phyloP scores from a whole-genome alignment of 2,888 invertebrate species.

The Oithona nana region DNA sequence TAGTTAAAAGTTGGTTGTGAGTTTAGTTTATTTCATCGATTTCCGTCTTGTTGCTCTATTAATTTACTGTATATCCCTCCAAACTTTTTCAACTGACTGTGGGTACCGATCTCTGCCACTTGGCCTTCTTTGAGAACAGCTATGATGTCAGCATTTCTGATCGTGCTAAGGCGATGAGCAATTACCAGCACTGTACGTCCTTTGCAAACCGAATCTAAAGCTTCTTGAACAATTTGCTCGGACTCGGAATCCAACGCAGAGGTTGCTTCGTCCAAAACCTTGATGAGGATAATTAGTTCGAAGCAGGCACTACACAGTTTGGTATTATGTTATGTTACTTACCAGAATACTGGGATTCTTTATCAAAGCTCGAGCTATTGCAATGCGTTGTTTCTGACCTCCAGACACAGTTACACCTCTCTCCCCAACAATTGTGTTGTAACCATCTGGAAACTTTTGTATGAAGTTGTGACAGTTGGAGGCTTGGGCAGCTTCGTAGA shows the following conservation, averaged over 20 bases:
- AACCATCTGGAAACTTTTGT: slow-evolving; percentile 54
- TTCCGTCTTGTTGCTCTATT: slow-evolving; percentile 53
- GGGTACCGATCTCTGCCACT: slow-evolving; percentile 72
- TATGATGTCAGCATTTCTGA: slow-evolving; percentile 74
- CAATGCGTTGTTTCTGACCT: slow-evolving; percentile 83
- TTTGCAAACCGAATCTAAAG: slow-evolving; percentile 58
- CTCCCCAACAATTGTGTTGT: slow-evolving; percentile 70
- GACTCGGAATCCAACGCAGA: slow-evolving; percentile 70
- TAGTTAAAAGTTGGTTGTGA: too few relatives aligned
- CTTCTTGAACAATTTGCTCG: slow-evolving; percentile 71
- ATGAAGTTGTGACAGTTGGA: slow-evolving; percentile 91
- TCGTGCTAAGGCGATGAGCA: slow-evolving; percentile 78
- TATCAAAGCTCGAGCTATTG: slow-evolving; percentile 77
- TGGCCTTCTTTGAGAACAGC: slow-evolving; percentile 67
- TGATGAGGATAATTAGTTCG: not conserved
- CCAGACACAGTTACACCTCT: slow-evolving; percentile 78
- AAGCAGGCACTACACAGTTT: not conserved
- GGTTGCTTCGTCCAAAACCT: slow-evolving; percentile 75
- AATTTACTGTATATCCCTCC: slow-evolving; percentile 71
- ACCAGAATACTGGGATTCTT: slow-evolving; percentile 67
- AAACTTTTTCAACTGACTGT: slow-evolving; percentile 50
- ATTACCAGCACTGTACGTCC: slow-evolving; percentile 85
- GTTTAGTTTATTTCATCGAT: too few relatives aligned
- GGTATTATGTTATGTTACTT: not conserved
- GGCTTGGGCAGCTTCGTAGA: slow-evolving; percentile 53